Conservation (phyloP, 1,140 invertebrate genomes). For the Drosophila baimaii region DNA sequence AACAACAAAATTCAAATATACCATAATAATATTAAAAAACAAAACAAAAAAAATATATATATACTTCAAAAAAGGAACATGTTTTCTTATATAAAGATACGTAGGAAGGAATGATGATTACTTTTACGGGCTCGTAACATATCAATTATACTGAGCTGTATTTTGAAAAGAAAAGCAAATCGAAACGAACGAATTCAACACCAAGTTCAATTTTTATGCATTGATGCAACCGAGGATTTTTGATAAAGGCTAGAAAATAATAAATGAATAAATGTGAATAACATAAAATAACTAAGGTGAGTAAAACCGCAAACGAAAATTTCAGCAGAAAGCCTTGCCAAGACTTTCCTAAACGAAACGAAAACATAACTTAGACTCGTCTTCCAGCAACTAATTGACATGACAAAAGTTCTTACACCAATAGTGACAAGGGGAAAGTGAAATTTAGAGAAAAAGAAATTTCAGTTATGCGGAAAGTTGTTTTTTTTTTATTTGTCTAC, state of each 20-base stretch:
- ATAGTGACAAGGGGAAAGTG: slow-evolving; percentile 28
- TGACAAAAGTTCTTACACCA: slow-evolving; percentile 64
- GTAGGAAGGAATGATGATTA: slow-evolving; percentile 45
- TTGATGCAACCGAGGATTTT: slow-evolving; percentile 50
- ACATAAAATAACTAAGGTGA: slow-evolving; percentile 58
- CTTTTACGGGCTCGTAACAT: slow-evolving; percentile 75
- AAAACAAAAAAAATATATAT: slow-evolving; percentile 47
- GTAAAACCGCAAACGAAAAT: slow-evolving; percentile 61
- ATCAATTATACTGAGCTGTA: slow-evolving; percentile 78
- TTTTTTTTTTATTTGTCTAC: slow-evolving; percentile 3
- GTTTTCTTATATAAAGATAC: slow-evolving; percentile 55
- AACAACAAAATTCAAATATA: slow-evolving; percentile 39
- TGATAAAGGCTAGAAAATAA: slow-evolving; percentile 19
- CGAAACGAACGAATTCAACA: slow-evolving; percentile 72
- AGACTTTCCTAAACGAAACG: slow-evolving; percentile 38
- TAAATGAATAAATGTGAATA: slow-evolving; percentile 19
- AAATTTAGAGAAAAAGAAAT: slow-evolving; percentile 21
- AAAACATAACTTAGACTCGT: slow-evolving; percentile 76
- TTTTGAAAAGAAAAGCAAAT: slow-evolving; percentile 48
- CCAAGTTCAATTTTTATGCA: slow-evolving; percentile 69
- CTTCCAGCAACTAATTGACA: slow-evolving; percentile 79
- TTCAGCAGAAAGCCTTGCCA: slow-evolving; percentile 38
- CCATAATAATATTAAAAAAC: slow-evolving; percentile 24
- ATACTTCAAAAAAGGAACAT: slow-evolving; percentile 33
- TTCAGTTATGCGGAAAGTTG: slow-evolving; percentile 12